phyloP scores from a whole-genome alignment of 1,140 invertebrate genomes.

The Ceratoteleas bidentatus region DNA sequence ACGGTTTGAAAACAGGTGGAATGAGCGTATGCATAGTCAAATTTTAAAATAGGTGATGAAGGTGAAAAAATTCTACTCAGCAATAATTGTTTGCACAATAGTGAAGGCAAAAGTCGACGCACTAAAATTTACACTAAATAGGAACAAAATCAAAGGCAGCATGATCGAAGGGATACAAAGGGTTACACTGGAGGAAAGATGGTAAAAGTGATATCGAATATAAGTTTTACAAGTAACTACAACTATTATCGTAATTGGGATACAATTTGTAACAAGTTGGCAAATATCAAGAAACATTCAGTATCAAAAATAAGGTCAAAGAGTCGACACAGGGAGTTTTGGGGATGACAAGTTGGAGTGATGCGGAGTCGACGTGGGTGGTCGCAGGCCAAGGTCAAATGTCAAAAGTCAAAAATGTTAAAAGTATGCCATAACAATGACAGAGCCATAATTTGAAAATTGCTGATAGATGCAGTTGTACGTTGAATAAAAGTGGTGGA shows the following conservation, averaged over 20 bases:
- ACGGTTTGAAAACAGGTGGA: too few species aligned
- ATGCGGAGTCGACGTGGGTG: neutral
- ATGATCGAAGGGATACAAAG: too few species aligned
- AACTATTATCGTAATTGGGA: too few species aligned
- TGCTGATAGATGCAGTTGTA: constrained; percentile 15
- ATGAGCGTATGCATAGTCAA: too few species aligned
- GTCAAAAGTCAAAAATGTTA: constrained; percentile 26
- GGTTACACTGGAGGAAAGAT: neutral
- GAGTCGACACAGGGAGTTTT: neutral
- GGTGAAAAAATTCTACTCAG: too few species aligned
- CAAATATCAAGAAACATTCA: neutral
- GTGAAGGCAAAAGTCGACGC: too few species aligned
- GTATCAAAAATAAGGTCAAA: neutral
- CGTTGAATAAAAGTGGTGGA: constrained; percentile 30
- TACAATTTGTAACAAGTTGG: too few species aligned
- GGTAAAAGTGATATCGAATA: neutral
- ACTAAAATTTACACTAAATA: too few species aligned
- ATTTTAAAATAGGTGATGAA: too few species aligned
- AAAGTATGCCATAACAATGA: constrained; percentile 30
- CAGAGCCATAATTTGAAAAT: constrained; percentile 13
- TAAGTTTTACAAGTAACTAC: too few species aligned
- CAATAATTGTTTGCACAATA: too few species aligned
- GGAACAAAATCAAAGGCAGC: too few species aligned
- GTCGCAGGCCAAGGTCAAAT: neutral
- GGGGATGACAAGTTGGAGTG: neutral